Base-by-base conservation (phyloP, 2,797 vertebrate species). In the Malacoctenus gilli region DNA sequence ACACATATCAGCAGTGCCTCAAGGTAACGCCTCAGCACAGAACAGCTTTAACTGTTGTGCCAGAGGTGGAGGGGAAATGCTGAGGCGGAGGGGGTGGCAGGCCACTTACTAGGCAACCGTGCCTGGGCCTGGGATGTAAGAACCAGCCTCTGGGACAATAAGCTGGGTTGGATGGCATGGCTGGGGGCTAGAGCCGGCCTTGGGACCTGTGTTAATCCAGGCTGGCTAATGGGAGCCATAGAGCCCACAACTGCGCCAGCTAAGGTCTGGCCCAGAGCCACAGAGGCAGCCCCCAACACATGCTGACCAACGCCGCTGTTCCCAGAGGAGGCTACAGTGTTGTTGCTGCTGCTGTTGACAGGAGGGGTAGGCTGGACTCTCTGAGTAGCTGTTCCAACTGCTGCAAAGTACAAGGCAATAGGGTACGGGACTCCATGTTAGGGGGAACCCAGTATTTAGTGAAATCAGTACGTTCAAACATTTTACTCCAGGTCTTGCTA, bases 71-170 rank as follows among this genome's bases (percentile, higher is more conserved):
- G 88, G 89, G 89, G 84, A 83, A 77, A 89, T 67, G 57, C 73
- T 72, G 84, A 89, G 83, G 90, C 79, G 84, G 85, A 80, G 71
- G 70, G 78, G 85, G 67, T 51, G 60, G 71, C 55, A 90, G 93
- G 93, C 93, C 94, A 97, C 97, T 97, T 98, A 99, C 97, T 98
- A 92, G 97, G 96, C 95, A 99, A 94, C 89, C 96, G 94, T 91
- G 97, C 96, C 94, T 97, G 95, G 92, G 95, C 95, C 95, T 98
- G 97, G 82, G 96, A 95, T 92, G 94, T 95, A 82, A 98, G 94
- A 82, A 98, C 93, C 92, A 98, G 94, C 93, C 95, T 96, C 93
- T 96, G 97, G 85, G 95, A 94, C 87, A 94, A 90, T 86, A 95
- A 83, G 83, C 91, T 94, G 90, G 94, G 95, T 87, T 95, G 94